phyloP scores from a whole-genome alignment of 2,888 invertebrate species.

The Troides oblongomaculatus region DNA sequence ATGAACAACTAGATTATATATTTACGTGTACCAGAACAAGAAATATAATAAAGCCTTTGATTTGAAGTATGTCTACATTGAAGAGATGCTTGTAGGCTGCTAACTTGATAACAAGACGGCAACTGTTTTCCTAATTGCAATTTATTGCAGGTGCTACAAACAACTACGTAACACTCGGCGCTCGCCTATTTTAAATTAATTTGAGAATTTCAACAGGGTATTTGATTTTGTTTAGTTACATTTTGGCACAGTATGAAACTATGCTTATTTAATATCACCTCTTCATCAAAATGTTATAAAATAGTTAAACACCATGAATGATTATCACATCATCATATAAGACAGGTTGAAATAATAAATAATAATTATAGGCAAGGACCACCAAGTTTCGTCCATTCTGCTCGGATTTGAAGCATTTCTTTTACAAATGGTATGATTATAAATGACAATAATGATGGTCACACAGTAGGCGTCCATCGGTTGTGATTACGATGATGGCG shows the following conservation, averaged over 20 bases:
- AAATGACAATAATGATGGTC: too few relatives aligned
- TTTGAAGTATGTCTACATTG: conserved; percentile 55
- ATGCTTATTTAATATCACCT: too few relatives aligned
- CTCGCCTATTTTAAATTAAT: conserved; percentile 78
- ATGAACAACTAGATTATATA: too few relatives aligned
- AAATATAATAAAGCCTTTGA: conserved; percentile 37
- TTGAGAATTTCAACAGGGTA: conserved; percentile 66
- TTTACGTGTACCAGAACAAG: not conserved
- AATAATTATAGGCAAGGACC: too few relatives aligned
- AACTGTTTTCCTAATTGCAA: conserved; percentile 77
- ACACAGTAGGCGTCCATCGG: too few relatives aligned
- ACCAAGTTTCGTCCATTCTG: too few relatives aligned
- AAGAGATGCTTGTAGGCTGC: conserved; percentile 67
- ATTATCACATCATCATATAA: conserved; percentile 12
- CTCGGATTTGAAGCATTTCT: too few relatives aligned
- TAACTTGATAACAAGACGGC: conserved; percentile 80
- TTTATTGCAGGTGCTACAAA: conserved; percentile 80
- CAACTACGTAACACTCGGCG: conserved; percentile 72
- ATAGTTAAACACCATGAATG: not conserved
- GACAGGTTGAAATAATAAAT: too few relatives aligned
- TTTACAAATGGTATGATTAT: too few relatives aligned
- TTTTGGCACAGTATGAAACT: not conserved
- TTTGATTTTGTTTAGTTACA: conserved; percentile 47
- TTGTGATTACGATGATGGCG: too few relatives aligned
- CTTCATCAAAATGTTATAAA: not conserved